phyloP scores from a whole-genome alignment of 1,140 invertebrate genomes.

The Aphelinus certus region DNA sequence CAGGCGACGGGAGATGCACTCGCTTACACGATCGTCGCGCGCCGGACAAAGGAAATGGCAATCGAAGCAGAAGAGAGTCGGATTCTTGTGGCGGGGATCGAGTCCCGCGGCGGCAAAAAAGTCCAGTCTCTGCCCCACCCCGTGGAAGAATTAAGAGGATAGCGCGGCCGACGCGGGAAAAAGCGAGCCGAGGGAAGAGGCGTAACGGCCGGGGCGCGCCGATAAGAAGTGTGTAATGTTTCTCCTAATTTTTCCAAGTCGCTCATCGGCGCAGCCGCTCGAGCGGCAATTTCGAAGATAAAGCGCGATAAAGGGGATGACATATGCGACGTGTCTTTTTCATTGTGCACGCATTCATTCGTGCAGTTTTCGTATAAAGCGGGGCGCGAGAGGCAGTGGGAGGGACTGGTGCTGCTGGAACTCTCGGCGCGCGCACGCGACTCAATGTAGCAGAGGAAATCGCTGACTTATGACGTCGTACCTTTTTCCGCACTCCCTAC shows the following conservation, averaged over 20 bases:
- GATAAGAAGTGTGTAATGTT: conserved; percentile 38
- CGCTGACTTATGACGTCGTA: conserved; percentile 43
- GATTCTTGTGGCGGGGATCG: background rate
- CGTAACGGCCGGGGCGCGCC: background rate
- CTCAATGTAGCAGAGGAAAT: conserved; percentile 41
- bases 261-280: conserved; percentile 4
- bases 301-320: conserved; percentile 40
- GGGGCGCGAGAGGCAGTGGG: background rate
- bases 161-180: background rate
- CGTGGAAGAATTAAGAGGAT: conserved; percentile 15
- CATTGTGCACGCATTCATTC: conserved; percentile 44
- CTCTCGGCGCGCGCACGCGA: conserved; percentile 20
- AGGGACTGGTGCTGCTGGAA: too few species aligned
- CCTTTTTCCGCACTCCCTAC: conserved; percentile 14
- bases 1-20: too few species aligned
- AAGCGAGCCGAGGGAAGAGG: background rate
- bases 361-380: background rate
- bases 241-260: conserved; percentile 43
- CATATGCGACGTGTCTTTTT: conserved; percentile 46
- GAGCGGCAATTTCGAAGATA: conserved; percentile 40
- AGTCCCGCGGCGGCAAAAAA: background rate
- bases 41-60: conserved; percentile 27
- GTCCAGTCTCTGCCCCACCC: too few species aligned
- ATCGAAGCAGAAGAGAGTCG: conserved; percentile 25
- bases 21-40: background rate